Base-by-base conservation (phyloP, 2,797 vertebrate genomes). In the Coccyzus lansbergi region DNA sequence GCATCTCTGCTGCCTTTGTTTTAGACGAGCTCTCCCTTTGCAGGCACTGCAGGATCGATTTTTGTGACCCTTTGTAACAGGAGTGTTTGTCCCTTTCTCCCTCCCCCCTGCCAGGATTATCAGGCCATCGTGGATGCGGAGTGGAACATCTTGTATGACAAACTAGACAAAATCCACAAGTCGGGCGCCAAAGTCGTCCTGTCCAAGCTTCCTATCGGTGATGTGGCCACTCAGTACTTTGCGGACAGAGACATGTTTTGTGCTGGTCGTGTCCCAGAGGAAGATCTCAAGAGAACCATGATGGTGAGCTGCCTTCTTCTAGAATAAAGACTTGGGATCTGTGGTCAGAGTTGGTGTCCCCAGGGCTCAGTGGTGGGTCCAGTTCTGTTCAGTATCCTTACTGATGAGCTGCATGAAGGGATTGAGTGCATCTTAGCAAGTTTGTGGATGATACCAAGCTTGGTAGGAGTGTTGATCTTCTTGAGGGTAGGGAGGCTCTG, bases 81-180 rank as follows among this genome's bases (percentile, higher is more conserved):
- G 3, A 3, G 1, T 1, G 1, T 3, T 38, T 5, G 3, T 15
- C 7, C 40, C 44, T 42, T 25, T 26, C 18, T 74, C 38, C 63
- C n/a, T 52, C 9, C 16, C 15, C 55, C 78, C 92, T 53, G 5
- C 67, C 85, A 99, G 99, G 99, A 99, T 33, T 99, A 99, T 92
- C 99, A 99, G 96, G 99, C 99, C 60, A 99, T 99, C 2, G 99
- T 99, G 72, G 99, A 99, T 9, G 99, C 99, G 0, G 99, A 99
- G 92, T 99, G 99, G 99, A 99, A 98, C 97, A 99, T 99, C 97
- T 97, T 99, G 15, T 99, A 99, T 2, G 99, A 99, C 97, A 99
- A 99, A 76, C 97, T 99, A 64, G 99, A 99, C 88, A 99, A 98
- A 97, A 99, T 99, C 96, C 95, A 98, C 89, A 92, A 97, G 92